These are phyloP conservation scores for Daktulosphaira vitifoliae DNA, from an alignment of 1,140 invertebrate species.

Conservation along the genomic window DNA sequence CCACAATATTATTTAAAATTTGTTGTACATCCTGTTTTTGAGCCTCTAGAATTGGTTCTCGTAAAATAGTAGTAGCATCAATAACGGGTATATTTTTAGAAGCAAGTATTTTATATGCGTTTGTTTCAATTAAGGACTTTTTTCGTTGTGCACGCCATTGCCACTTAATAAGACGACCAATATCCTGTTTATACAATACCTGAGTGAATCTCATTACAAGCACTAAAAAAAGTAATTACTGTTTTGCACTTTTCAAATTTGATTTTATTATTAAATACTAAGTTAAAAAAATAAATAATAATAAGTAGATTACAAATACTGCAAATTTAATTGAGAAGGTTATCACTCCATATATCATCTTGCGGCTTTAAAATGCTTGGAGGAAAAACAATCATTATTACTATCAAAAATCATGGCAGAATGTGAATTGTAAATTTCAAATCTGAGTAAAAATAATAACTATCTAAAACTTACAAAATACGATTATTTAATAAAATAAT, in stretches of 20 bases:
- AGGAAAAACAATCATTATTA: conserved; percentile 1
- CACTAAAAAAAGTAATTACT: background rate
- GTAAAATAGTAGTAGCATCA: background rate
- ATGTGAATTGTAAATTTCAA: too few relatives aligned
- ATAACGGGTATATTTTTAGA: conserved; percentile 10
- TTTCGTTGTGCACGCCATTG: conserved; percentile 31
- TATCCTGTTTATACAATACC: conserved; percentile 25
- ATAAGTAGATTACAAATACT: background rate
- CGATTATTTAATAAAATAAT: too few relatives aligned
- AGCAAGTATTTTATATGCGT: conserved; percentile 5
- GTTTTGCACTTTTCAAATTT: background rate
- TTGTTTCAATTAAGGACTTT: conserved; percentile 1
- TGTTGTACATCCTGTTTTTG: background rate
- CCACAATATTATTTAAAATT: conserved; percentile 1
- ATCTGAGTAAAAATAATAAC: too few relatives aligned
- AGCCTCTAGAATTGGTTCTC: conserved; percentile 5
- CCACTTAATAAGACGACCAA: conserved; percentile 4
- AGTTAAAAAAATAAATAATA: too few relatives aligned
- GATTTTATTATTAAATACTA: background rate
- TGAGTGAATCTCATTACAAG: conserved; percentile 28
- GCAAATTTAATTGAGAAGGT: background rate
- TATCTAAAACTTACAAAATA: too few relatives aligned
- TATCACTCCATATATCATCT: too few relatives aligned
- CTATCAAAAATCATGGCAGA: too few relatives aligned
- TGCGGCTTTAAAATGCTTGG: too few relatives aligned